Evolutionary conservation across 2,113 vertebrate species (phyloP).

Genomic region (Scopus umbretta): DNA sequence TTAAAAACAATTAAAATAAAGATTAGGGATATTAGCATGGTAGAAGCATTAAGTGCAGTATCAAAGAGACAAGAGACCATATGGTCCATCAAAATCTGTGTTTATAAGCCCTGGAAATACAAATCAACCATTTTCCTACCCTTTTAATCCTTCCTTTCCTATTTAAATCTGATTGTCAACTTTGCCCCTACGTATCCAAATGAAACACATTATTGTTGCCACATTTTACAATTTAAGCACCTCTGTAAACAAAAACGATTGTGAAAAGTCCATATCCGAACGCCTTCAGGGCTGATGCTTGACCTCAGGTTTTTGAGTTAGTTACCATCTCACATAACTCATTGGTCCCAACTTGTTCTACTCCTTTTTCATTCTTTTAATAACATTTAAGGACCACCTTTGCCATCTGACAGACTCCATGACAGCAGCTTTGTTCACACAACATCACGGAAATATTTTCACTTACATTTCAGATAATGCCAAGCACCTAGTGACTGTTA

Average conservation of each 20-base stretch:
- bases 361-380: neutral
- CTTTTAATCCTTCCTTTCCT: slow-evolving; percentile 30
- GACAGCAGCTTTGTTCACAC: neutral
- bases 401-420: neutral
- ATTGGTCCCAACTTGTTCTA: neutral
- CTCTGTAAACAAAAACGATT: neutral
- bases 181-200: neutral
- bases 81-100: neutral
- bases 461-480: neutral
- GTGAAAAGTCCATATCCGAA: neutral
- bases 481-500: neutral
- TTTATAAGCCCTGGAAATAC: slow-evolving; percentile 38
- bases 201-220: neutral
- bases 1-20: slow-evolving; percentile 59
- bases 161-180: neutral
- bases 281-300: neutral
- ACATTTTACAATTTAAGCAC: neutral
- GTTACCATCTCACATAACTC: neutral
- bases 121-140: slow-evolving; percentile 17
- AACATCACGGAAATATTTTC: neutral
- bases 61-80: slow-evolving; percentile 23
- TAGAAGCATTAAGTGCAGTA: neutral
- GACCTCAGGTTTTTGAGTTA: neutral
- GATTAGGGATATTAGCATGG: slow-evolving; percentile 2
- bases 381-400: neutral